A percentile compares a stretch with the other conserved stretches of the same genome.
Evolutionary conservation across 2,113 vertebrate genomes (phyloP).

Genomic region (Macheiramphus alcinus): DNA sequence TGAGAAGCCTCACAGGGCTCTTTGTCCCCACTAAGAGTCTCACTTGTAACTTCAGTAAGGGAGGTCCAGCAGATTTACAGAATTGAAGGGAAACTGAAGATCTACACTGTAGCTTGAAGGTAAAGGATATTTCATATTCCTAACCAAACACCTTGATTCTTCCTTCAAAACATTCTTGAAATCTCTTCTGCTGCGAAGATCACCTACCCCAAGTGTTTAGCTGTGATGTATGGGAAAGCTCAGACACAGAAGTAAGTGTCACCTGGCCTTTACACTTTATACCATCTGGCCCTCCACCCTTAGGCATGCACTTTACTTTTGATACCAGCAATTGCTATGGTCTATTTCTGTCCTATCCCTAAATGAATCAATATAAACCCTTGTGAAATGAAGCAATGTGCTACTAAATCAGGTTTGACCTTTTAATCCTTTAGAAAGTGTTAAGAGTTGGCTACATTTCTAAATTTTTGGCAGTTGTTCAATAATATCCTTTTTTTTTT

Average conservation of each 20-base stretch:
- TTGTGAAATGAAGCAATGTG: neutral
- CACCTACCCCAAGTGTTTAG: neutral
- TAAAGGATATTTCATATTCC: neutral
- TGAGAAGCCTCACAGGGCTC: neutral
- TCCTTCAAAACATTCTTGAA: neutral
- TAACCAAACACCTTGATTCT: neutral
- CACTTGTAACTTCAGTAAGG: neutral
- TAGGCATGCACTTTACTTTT: neutral
- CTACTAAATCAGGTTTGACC: constrained; percentile 3
- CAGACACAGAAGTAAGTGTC: neutral
- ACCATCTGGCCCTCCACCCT: neutral
- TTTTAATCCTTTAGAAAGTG: neutral
- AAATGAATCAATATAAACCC: neutral
- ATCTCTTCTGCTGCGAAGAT: neutral
- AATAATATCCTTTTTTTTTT: neutral
- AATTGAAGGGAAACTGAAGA: neutral
- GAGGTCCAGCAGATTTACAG: neutral
- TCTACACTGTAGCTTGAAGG: neutral
- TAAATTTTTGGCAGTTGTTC: neutral
- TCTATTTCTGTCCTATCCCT: neutral
- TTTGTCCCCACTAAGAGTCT: neutral
- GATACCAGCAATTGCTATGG: neutral
- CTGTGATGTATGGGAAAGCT: neutral
- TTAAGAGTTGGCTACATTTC: neutral
- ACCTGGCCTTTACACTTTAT: neutral